Evolutionary conservation across 2,113 vertebrate genomes (phyloP).

Genomic region (Oxyura jamaicensis): DNA sequence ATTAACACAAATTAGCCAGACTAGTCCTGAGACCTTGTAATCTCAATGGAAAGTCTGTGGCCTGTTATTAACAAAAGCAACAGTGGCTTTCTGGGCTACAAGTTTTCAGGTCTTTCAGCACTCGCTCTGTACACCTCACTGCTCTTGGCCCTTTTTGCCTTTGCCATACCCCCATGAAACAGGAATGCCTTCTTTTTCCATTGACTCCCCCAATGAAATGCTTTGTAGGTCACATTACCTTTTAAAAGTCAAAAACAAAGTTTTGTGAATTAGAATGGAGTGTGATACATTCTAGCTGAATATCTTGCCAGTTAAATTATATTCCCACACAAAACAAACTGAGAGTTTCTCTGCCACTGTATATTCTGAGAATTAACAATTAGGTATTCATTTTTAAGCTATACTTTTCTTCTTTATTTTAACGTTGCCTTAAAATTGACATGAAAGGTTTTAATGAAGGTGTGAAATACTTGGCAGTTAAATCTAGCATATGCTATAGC

Average conservation of each 20-base stretch:
- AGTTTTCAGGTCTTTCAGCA: background rate
- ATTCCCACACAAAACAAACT: background rate
- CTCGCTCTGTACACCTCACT: background rate
- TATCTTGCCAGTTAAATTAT: background rate
- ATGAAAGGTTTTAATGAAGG: slow-evolving; percentile 72
- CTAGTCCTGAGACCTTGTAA: background rate
- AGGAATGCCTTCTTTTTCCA: background rate
- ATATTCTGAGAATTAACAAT: slow-evolving; percentile 24
- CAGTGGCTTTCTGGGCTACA: background rate
- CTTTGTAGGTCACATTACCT: background rate
- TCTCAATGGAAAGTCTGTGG: background rate
- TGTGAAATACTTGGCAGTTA: slow-evolving; percentile 68
- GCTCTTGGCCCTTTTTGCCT: background rate
- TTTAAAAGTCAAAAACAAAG: background rate
- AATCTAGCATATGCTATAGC: slow-evolving; percentile 62
- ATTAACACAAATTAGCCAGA: background rate
- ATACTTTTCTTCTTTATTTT: slow-evolving; percentile 46
- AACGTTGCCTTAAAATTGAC: slow-evolving; percentile 62
- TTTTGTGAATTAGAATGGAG: background rate
- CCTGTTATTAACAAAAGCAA: background rate
- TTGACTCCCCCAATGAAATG: background rate
- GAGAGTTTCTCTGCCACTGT: background rate
- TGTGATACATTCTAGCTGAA: background rate
- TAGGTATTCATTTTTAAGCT: slow-evolving; percentile 34
- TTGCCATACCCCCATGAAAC: background rate